These are phyloP conservation scores for Idaea aversata DNA, from an alignment of 2,888 invertebrate species.

Conservation along the genomic window DNA sequence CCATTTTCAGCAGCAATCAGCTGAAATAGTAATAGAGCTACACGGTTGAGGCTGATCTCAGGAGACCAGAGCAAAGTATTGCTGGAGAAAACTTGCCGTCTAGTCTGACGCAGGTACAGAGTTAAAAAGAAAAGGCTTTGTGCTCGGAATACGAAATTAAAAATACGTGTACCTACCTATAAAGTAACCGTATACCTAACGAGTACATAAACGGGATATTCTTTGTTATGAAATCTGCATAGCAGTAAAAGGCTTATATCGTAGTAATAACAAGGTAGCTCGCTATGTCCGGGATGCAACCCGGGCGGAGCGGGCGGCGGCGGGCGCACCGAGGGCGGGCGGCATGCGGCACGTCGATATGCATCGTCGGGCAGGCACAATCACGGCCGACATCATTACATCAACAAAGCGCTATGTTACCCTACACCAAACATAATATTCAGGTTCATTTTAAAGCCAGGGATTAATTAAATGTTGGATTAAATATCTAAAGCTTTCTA, in stretches of 20 bases:
- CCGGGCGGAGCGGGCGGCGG: slow-evolving; percentile 10
- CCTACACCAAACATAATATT: slow-evolving; percentile 6
- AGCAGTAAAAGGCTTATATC: not conserved
- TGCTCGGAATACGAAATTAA: not conserved
- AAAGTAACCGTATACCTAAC: not conserved
- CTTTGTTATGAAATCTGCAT: not conserved
- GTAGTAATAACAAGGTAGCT: slow-evolving; percentile 5
- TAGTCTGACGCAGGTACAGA: not conserved
- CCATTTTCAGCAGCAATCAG: slow-evolving; percentile 15
- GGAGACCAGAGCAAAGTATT: not conserved
- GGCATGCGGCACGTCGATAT: slow-evolving; percentile 36
- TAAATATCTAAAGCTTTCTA: not conserved
- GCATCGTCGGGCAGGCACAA: slow-evolving; percentile 47
- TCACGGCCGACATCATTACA: slow-evolving; percentile 42
- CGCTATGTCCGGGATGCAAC: slow-evolving; percentile 21
- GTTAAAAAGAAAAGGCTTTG: not conserved
- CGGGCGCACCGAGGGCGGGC: slow-evolving; percentile 19
- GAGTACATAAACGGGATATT: not conserved
- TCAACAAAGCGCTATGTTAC: slow-evolving; percentile 36
- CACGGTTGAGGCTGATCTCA: not conserved
- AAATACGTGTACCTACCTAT: not conserved
- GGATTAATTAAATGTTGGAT: not conserved
- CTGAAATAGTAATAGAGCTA: slow-evolving; percentile 13
- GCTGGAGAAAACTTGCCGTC: not conserved
- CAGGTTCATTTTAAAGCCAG: not conserved